Percentiles rank a stretch among this genome's conserved stretches.
Evolutionary conservation across 2,113 vertebrate species (phyloP).

Genomic region (Melospiza georgiana): DNA sequence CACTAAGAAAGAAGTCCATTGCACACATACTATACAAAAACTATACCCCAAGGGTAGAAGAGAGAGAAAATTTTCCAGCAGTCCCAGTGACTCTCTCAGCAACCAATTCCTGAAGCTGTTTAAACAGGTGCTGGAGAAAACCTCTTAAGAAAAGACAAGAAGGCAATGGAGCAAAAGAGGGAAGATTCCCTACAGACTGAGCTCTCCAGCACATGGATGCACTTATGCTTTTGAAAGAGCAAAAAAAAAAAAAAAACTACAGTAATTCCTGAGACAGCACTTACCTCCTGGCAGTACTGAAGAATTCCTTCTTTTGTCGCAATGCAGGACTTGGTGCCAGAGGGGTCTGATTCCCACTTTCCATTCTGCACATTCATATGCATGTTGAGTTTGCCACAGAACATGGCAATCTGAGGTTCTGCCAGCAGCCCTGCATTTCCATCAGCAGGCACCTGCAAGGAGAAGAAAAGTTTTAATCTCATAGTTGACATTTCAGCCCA

Average conservation of each 20-base stretch:
- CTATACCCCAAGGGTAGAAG: not conserved
- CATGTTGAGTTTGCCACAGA: slow-evolving; percentile 97
- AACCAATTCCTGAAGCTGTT: not conserved
- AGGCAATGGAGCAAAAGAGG: not conserved
- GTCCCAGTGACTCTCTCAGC: not conserved
- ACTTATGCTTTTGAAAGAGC: not conserved
- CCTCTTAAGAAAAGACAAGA: not conserved
- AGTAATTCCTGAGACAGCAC: not conserved
- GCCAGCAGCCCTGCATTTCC: slow-evolving; percentile 90
- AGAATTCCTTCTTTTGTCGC: slow-evolving; percentile 95
- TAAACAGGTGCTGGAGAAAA: not conserved
- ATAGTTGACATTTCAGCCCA: not conserved
- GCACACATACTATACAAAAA: not conserved
- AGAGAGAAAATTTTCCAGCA: not conserved
- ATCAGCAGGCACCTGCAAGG: slow-evolving; percentile 88
- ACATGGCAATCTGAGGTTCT: slow-evolving; percentile 97
- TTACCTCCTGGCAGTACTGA: slow-evolving; percentile 96
- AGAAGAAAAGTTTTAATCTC: not conserved
- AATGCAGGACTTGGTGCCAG: slow-evolving; percentile 89
- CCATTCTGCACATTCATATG: slow-evolving; percentile 96
- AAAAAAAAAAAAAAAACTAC: too few relatives aligned
- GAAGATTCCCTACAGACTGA: not conserved
- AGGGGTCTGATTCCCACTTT: slow-evolving; percentile 93
- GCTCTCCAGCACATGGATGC: not conserved
- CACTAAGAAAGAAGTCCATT: not conserved